Conservation (phyloP, 2,888 invertebrate genomes). For the Tenthredo scrophulariae region DNA sequence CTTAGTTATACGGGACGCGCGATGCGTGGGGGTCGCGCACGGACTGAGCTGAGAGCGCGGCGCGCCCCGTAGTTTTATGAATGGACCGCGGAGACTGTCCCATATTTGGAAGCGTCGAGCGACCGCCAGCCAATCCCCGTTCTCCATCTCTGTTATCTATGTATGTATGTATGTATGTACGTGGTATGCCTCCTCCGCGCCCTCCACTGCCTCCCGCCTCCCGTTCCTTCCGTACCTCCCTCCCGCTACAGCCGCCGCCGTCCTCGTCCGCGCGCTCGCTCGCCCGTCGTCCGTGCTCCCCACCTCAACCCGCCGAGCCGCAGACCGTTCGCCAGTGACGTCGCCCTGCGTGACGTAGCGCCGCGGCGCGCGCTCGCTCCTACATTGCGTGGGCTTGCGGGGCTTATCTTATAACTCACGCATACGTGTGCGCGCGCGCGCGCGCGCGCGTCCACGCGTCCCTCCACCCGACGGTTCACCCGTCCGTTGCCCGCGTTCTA, state of each 20-base stretch:
- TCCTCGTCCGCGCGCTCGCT: conserved; percentile 57
- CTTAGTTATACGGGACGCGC: conserved; percentile 68
- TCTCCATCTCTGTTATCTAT: conserved; percentile 64
- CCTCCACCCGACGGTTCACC: conserved; percentile 68
- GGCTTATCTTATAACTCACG: conserved; percentile 54
- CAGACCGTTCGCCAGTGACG: conserved; percentile 65
- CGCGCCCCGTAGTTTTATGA: conserved; percentile 90
- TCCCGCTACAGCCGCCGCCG: conserved; percentile 55
- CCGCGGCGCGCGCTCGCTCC: conserved; percentile 58
- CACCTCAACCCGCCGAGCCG: conserved; percentile 53
- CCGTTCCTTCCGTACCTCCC: conserved; percentile 52
- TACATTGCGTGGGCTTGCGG: conserved; percentile 51
- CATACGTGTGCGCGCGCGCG: conserved; percentile 48
- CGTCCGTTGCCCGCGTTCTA: conserved; percentile 71
- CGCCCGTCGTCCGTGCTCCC: conserved; percentile 59
- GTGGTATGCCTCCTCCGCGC: conserved; percentile 56
- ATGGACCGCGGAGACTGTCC: conserved; percentile 88
- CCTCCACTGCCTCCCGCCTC: conserved; percentile 54
- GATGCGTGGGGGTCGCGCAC: conserved; percentile 79
- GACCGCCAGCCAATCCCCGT: conserved; percentile 80
- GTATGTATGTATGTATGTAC: conserved; percentile 58
- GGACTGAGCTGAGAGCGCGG: conserved; percentile 82
- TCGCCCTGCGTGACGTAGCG: conserved; percentile 76
- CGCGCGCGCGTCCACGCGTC: conserved; percentile 79
- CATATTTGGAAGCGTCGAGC: conserved; percentile 89